Base-by-base conservation (phyloP, 2,797 vertebrate genomes). In the Aulostomus chinensis region DNA sequence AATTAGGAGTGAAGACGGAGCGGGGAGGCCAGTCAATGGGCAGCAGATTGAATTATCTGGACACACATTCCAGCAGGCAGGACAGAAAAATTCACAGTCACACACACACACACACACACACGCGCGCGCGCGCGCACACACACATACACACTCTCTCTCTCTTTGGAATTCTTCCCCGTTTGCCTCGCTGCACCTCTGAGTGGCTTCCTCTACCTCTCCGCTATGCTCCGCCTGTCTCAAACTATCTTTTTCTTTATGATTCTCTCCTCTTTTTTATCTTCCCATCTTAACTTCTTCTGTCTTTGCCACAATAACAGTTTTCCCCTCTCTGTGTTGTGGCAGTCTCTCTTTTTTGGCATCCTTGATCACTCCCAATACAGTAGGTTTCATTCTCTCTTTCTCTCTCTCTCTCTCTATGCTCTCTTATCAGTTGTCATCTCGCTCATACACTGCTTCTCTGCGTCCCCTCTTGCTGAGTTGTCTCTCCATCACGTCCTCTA, bases 1-100 rank as follows among this genome's bases (percentile, higher is more conserved):
- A 90, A 92, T 92, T 91, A 91, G 86, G 74, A 91, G 83, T 74
- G 83, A 88, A 87, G 86, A 86, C 66, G 57, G 78, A 84, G 79
- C 68, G 35, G 71, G n/a, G 74, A 81, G 84, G 78, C 83, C 82
- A 87, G 87, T 90, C 89, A 85, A 87, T 89, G 87, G 85, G 77
- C 82, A 78, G 81, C 61, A 80, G 86, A 90, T 89, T 90, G 86
- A 91, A 90, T 91, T 90, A 91, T 85, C 86, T 61, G 78, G 82
- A 88, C 79, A 73, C 81, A 78, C 74, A 72, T 64, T 81, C 56
- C 74, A 78, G 67, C 66, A 30, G 53, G 73, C 70, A 61, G 68
- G 42, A 9, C 47, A 66, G 61, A 71, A 61, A 76, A 65, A 79
- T 73, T 75, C 72, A 58, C 81, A 68, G 51, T 24, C 13, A 32